These are phyloP conservation scores for Chrysolina americana DNA, from an alignment of 2,888 invertebrate species.

Conservation along the genomic window DNA sequence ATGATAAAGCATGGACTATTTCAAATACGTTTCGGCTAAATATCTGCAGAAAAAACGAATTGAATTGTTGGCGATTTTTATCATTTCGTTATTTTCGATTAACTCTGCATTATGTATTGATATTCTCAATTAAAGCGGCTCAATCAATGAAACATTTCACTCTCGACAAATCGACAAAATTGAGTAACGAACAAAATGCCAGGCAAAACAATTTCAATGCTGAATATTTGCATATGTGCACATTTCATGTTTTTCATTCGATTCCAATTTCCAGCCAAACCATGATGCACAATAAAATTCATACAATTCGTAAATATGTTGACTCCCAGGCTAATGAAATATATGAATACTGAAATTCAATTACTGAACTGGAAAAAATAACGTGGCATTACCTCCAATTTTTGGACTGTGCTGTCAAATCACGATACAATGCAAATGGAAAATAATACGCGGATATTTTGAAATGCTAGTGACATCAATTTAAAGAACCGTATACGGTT, in stretches of 20 bases:
- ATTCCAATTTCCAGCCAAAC: constrained; percentile 6
- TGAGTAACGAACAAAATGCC: background rate
- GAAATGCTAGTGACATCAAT: background rate
- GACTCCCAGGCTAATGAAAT: constrained; percentile 1
- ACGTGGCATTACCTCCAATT: background rate
- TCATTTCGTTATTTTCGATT: too few relatives aligned
- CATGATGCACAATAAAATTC: constrained; percentile 1
- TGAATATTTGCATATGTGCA: constrained; percentile 12
- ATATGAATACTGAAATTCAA: constrained; percentile 7
- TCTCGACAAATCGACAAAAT: background rate
- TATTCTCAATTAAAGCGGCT: too few relatives aligned
- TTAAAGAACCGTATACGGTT: too few relatives aligned
- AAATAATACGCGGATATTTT: background rate
- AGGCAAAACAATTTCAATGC: background rate
- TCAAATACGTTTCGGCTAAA: too few relatives aligned
- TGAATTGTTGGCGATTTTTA: too few relatives aligned
- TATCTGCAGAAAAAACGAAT: too few relatives aligned
- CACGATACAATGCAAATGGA: background rate
- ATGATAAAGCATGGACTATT: too few relatives aligned
- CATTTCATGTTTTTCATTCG: background rate
- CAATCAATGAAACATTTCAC: constrained; percentile 17
- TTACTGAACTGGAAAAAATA: background rate
- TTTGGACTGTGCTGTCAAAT: background rate
- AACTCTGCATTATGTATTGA: too few relatives aligned
- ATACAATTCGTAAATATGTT: constrained; percentile 14